Percentiles rank a stretch among this genome's conserved stretches.
Evolutionary conservation across 2,113 vertebrate species (phyloP).

Genomic region (Struthidea cinerea): DNA sequence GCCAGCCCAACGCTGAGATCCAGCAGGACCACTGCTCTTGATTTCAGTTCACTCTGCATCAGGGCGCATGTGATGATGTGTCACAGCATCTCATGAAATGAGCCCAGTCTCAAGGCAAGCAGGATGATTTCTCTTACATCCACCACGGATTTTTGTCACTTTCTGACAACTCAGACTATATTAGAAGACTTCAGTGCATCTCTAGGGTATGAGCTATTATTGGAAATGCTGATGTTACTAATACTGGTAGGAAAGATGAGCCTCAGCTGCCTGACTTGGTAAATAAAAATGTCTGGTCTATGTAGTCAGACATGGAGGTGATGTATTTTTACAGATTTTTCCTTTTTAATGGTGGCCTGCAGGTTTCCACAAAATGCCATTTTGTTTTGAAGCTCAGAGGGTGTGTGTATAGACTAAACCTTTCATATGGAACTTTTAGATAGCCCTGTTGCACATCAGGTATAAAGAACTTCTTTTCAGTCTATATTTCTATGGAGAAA

Average conservation of each 20-base stretch:
- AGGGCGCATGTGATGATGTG: not conserved
- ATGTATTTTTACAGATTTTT: not conserved
- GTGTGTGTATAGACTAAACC: not conserved
- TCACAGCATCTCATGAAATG: not conserved
- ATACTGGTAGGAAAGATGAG: not conserved
- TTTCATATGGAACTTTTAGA: not conserved
- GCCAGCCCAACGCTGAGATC: not conserved
- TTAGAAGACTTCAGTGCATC: not conserved
- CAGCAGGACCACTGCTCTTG: not conserved
- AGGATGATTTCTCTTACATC: not conserved
- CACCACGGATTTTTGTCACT: not conserved
- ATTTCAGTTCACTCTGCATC: not conserved
- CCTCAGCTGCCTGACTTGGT: not conserved
- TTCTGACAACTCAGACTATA: not conserved
- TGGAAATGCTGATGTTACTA: not conserved
- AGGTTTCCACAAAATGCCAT: not conserved
- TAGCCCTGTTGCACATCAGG: not conserved
- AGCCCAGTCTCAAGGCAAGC: not conserved
- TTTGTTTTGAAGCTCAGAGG: not conserved
- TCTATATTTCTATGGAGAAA: slow-evolving; percentile 59
- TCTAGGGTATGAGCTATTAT: not conserved
- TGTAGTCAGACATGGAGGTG: not conserved
- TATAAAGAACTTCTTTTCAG: slow-evolving; percentile 34
- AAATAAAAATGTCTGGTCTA: not conserved
- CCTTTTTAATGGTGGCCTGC: not conserved